Evolutionary conservation across 2,888 invertebrate genomes (phyloP).

Genomic region (Selenia dentaria): DNA sequence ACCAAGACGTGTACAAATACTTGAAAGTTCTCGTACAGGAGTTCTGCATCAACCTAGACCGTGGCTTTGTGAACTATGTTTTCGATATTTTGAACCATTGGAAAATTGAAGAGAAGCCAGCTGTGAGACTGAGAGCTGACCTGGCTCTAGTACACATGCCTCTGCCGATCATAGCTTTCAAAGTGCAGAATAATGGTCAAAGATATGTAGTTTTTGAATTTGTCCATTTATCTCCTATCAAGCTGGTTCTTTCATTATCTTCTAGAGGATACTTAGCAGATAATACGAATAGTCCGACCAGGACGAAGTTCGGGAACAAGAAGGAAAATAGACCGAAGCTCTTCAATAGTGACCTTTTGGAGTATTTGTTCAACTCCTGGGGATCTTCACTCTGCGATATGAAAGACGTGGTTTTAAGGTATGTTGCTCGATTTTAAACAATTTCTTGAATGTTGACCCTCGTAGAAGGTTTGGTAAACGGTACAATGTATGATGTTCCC

Average conservation of each 20-base stretch:
- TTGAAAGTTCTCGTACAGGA: slow-evolving; percentile 87
- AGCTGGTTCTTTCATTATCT: slow-evolving; percentile 86
- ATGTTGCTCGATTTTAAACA: slow-evolving; percentile 30
- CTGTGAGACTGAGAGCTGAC: slow-evolving; percentile 82
- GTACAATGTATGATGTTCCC: slow-evolving; percentile 1
- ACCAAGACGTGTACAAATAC: slow-evolving; percentile 85
- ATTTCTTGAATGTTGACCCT: not conserved
- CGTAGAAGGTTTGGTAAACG: too few relatives aligned
- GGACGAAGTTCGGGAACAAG: slow-evolving; percentile 57
- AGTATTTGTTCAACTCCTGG: slow-evolving; percentile 86
- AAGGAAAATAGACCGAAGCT: slow-evolving; percentile 78
- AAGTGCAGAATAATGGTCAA: slow-evolving; percentile 62
- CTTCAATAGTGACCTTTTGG: slow-evolving; percentile 84
- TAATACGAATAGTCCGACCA: slow-evolving; percentile 54
- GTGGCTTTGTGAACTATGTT: slow-evolving; percentile 86
- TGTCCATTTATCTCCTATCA: slow-evolving; percentile 84
- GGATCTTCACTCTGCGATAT: slow-evolving; percentile 87
- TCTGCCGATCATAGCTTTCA: slow-evolving; percentile 73
- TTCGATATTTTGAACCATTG: slow-evolving; percentile 86
- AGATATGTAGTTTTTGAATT: slow-evolving; percentile 81
- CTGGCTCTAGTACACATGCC: slow-evolving; percentile 85
- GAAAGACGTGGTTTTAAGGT: slow-evolving; percentile 87
- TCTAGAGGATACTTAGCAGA: slow-evolving; percentile 72
- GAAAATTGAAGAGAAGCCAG: slow-evolving; percentile 84
- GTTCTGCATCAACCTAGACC: slow-evolving; percentile 88